Evolutionary conservation across 35 echinoderm and acorn worm species (phyloP).

Genomic region (Stichopus chloronotus): DNA sequence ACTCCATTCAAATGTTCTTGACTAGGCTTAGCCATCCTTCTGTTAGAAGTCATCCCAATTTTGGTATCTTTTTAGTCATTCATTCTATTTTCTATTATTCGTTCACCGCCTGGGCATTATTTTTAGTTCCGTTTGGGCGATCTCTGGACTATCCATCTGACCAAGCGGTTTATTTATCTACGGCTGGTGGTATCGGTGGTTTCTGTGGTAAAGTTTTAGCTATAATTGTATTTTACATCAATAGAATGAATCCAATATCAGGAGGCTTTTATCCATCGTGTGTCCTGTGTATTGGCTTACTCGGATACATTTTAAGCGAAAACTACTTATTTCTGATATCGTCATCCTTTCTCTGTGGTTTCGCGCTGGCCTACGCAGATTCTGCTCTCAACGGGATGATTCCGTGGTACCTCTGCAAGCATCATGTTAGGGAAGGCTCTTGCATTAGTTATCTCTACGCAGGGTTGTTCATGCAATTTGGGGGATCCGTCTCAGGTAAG

Average conservation of each 20-base stretch:
- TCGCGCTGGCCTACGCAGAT: constrained; percentile 29
- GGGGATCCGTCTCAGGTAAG: constrained; percentile 23
- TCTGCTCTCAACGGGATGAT: constrained; percentile 29
- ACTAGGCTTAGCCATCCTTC: not conserved
- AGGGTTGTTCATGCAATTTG: constrained; percentile 39
- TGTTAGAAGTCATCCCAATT: constrained; percentile 1
- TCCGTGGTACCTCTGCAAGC: not conserved
- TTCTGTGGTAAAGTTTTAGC: constrained; percentile 28
- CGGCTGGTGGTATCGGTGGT: constrained; percentile 44
- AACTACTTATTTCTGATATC: not conserved
- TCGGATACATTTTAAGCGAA: not conserved
- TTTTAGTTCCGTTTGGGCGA: constrained; percentile 25
- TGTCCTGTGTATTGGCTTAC: not conserved
- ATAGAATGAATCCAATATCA: constrained; percentile 23
- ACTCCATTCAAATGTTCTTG: not conserved
- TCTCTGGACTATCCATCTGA: not conserved
- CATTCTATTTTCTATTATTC: constrained; percentile 53
- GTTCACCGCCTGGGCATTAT: constrained; percentile 51
- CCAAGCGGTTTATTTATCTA: constrained; percentile 32
- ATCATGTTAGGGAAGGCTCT: constrained; percentile 13
- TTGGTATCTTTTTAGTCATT: constrained; percentile 23
- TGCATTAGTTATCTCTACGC: constrained; percentile 7
- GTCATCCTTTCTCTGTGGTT: constrained; percentile 24
- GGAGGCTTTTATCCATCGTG: constrained; percentile 11
- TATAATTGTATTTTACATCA: constrained; percentile 18